Percentiles rank a stretch among this genome's conserved stretches.
These are phyloP conservation scores for Polyergus mexicanus DNA, from an alignment of 1,140 invertebrate genomes.

Conservation along the genomic window DNA sequence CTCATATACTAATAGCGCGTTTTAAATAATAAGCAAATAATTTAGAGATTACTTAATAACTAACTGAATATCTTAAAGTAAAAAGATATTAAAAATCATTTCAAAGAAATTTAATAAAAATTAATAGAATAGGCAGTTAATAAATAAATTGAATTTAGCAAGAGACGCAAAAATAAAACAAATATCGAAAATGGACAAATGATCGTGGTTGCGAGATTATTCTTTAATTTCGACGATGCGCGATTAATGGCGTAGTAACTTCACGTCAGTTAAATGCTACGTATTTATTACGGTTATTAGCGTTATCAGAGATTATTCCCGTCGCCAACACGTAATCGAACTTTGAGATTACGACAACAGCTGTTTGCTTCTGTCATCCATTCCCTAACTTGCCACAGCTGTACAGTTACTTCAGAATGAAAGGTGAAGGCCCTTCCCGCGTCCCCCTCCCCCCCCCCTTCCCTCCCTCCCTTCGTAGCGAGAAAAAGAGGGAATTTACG, in stretches of 20 bases:
- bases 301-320: constrained; percentile 34
- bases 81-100: not conserved
- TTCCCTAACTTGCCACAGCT: constrained; percentile 66
- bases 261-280: not conserved
- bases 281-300: constrained; percentile 45
- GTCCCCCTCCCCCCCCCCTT: not conserved
- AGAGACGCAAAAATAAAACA: not conserved
- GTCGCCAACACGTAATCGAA: constrained; percentile 36
- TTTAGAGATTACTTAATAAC: not conserved
- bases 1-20: not conserved
- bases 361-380: constrained; percentile 61
- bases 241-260: not conserved
- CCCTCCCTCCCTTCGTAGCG: not conserved
- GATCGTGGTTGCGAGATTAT: not conserved
- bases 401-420: constrained; percentile 74
- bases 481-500: not conserved
- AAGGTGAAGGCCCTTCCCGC: constrained; percentile 65
- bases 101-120: not conserved
- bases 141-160: not conserved
- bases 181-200: not conserved
- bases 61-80: not conserved
- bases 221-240: not conserved
- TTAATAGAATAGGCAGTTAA: not conserved
- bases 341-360: constrained; percentile 57
- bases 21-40: not conserved